phyloP scores from a whole-genome alignment of 2,113 vertebrate genomes.

The Rhinoderma darwinii region DNA sequence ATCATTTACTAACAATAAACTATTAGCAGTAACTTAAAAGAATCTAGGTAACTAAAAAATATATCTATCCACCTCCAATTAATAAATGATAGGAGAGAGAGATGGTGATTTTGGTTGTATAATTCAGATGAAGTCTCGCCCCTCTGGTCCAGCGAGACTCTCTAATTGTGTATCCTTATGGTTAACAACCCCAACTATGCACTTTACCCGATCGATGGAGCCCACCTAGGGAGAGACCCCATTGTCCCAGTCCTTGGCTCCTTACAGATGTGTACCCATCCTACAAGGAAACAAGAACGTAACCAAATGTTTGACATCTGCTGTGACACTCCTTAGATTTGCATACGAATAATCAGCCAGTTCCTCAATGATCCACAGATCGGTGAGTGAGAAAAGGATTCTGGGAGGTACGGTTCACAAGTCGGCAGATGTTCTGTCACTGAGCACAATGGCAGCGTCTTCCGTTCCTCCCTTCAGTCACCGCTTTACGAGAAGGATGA shows the following conservation, averaged over 20 bases:
- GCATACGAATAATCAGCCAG: constrained; percentile 86
- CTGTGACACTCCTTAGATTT: constrained; percentile 80
- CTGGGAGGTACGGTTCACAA: constrained; percentile 68
- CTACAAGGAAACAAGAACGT: constrained; percentile 92
- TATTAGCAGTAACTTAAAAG: too few species aligned
- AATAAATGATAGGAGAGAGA: too few species aligned
- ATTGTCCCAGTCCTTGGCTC: constrained; percentile 68
- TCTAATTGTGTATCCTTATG: too few species aligned
- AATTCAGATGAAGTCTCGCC: too few species aligned
- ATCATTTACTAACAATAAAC: too few species aligned
- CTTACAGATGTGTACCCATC: constrained; percentile 83
- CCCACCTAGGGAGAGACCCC: constrained; percentile 81
- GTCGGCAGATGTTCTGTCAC: constrained; percentile 85
- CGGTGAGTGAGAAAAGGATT: constrained; percentile 74
- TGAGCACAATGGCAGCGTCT: constrained; percentile 71
- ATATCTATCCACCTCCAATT: too few species aligned
- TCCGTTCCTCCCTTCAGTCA: constrained; percentile 72
- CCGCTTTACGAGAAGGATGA: constrained; percentile 65
- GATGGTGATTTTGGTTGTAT: too few species aligned
- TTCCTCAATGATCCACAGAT: constrained; percentile 78
- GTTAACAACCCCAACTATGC: constrained; percentile 58
- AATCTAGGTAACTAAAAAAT: too few species aligned
- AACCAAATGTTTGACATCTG: constrained; percentile 98
- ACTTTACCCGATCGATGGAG: constrained; percentile 62
- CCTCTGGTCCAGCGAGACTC: too few species aligned